Percentiles rank a stretch among this genome's conserved stretches.
Evolutionary conservation across 2,888 invertebrate genomes (phyloP).

Genomic region (Isotomurus palustris): DNA sequence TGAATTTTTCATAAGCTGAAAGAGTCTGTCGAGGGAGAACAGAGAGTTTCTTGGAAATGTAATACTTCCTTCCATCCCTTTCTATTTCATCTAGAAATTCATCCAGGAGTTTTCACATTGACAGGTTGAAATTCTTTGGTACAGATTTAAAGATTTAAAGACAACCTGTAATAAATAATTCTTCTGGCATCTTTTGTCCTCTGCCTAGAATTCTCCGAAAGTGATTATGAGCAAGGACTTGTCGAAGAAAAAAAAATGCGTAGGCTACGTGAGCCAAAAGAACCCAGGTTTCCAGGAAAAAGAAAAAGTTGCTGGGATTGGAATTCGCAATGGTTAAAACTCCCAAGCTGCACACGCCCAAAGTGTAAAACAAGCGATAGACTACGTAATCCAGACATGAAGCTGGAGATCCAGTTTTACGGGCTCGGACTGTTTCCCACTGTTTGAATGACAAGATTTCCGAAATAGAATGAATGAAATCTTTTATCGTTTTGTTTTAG

Average conservation of each 20-base stretch:
- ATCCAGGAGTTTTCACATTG: too few relatives aligned
- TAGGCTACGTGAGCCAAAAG: conserved; percentile 18
- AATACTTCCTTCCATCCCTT: conserved; percentile 21
- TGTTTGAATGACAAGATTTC: background rate
- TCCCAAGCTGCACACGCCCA: background rate
- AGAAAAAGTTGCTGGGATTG: conserved; percentile 9
- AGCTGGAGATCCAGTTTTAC: conserved; percentile 22
- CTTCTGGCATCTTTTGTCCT: conserved; percentile 24
- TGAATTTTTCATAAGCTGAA: conserved; percentile 11
- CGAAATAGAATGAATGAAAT: background rate
- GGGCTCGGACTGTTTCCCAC: conserved; percentile 27
- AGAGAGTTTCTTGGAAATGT: conserved; percentile 25
- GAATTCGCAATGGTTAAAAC: conserved; percentile 3
- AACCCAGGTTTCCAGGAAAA: conserved; percentile 14
- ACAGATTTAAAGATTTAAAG: too few relatives aligned
- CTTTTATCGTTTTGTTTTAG: background rate
- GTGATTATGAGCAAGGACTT: conserved; percentile 19
- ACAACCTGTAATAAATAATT: conserved; percentile 20
- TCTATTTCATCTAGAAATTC: conserved; percentile 23
- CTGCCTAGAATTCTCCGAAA: conserved; percentile 13
- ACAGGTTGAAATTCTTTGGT: too few relatives aligned
- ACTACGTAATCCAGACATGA: conserved; percentile 25
- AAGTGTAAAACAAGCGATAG: conserved; percentile 24
- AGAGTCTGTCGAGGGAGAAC: conserved; percentile 18
- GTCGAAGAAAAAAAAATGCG: conserved; percentile 20